Base-by-base conservation (phyloP, 1,140 invertebrate species). In the Charaxes varanes region DNA sequence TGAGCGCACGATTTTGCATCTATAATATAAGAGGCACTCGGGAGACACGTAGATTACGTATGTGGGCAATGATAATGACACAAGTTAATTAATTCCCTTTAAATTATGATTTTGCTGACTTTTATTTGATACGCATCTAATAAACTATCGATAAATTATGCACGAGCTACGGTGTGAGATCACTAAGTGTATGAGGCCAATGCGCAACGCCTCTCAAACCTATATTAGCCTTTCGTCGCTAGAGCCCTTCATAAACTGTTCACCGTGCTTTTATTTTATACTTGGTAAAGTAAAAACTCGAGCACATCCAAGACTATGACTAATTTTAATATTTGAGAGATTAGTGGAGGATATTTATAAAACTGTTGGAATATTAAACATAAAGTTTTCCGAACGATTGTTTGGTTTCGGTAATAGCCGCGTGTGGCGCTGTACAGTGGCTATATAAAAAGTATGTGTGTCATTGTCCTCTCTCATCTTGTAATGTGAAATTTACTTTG, bases 151-250 rank as follows among this genome's bases (percentile, higher is more conserved):
- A 41, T 53, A 45, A 59, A 51, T 54, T 51, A 59, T 59, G 55
- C 55, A 53, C 31, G 27, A 50, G 41, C 44, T 44, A 36, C 45
- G 45, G 35, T 41, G 44, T 42, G 40, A 55, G 43, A 53, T 45
- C 43, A 59, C 54, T 45, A 47, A 54, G 51, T 48, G 54, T 53
- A 50, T 51, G 42, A 37, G 33, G 47, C 51, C 48, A 50, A 48
- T 58, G 51, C 55, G 51, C 51, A 47, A 47, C 49, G 43, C 41
- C 55, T 46, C 51, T 58, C 41, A 40, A 38, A 37, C 28, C 31
- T 48, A 53, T 53, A 48, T 53, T 53, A 53, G 51, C 51, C 51
- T 48, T 53, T 53, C 51, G 45, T 49, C 14, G 40, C 41, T 41
- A 43, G 51, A 26, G 31, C 51, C 36, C 45, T 49, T 40, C 24